A percentile compares a stretch with the other conserved stretches of the same genome.
These are phyloP conservation scores for Brachyhypopomus gauderio DNA, from an alignment of 2,113 vertebrate species.

Conservation along the genomic window DNA sequence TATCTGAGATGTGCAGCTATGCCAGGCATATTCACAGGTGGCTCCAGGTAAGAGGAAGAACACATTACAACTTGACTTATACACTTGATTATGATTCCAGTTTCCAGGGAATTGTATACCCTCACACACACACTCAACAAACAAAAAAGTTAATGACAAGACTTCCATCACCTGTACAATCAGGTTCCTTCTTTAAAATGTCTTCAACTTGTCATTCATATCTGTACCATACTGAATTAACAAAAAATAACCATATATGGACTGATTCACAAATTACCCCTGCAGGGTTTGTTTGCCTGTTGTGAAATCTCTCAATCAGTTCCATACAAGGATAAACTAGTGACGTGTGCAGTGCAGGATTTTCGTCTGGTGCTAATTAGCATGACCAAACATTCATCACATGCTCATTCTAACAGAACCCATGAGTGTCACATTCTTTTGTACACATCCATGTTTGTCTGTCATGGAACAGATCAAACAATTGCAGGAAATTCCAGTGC, in stretches of 20 bases:
- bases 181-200: neutral
- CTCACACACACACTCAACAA: too few species aligned
- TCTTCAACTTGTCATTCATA: neutral
- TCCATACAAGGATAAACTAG: slow-evolving; percentile 58
- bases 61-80: too few species aligned
- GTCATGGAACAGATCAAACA: slow-evolving; percentile 31
- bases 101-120: too few species aligned
- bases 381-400: slow-evolving; percentile 67
- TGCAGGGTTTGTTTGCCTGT: slow-evolving; percentile 54
- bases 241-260: slow-evolving; percentile 67
- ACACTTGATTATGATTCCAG: too few species aligned
- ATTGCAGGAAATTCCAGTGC: slow-evolving; percentile 46
- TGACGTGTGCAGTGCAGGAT: slow-evolving; percentile 54
- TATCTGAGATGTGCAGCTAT: too few species aligned
- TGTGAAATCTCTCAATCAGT: slow-evolving; percentile 66
- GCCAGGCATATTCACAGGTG: too few species aligned
- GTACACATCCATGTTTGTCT: slow-evolving; percentile 15
- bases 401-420: slow-evolving; percentile 47
- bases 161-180: neutral
- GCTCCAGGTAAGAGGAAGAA: too few species aligned
- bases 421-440: slow-evolving; percentile 63
- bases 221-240: slow-evolving; percentile 32
- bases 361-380: slow-evolving; percentile 65
- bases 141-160: too few species aligned
- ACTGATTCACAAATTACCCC: slow-evolving; percentile 56